Evolutionary conservation across 2,888 invertebrate genomes (phyloP), one percentile per base, ranked within the genome.

Genomic region (Tetropium fuscum): DNA sequence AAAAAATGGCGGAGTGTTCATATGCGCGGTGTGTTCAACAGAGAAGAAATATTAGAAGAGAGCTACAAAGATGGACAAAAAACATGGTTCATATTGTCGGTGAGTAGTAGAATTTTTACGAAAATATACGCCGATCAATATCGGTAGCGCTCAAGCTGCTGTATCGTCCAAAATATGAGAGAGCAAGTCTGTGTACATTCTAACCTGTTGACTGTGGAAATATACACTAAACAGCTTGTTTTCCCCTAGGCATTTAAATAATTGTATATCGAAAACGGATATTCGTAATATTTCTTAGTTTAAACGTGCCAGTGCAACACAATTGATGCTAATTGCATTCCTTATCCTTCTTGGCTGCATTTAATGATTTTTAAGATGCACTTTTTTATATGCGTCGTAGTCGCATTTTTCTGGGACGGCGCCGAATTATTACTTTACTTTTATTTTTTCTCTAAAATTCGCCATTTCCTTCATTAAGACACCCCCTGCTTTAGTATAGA

Each of bases 81-180:
- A 93, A 93, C 87, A 92, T 93, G 92, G 91, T 93, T 82, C 91
- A 91, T 83, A 91, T 93, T 85, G 90, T 92, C 79, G 94, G 94
- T 94, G 81, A 93, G 93, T 90, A 67, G 51, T 54, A 16, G 56
- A 47, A 58, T 47, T 63, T 66, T 66, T 66, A 40, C 27, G 48
- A 48, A 48, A 48, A 48, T 51, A 51, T 25, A 51, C 51, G 40
- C 48, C 67, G 66, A 66, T 68, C 65, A 58, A 68, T 66, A 65
- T 53, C 55, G 40, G 55, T 13, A 48, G 40, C 45, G 59, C 38
- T 49, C 40, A 40, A 32, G 38, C 43, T 13, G 47, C 45, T 51
- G 38, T 34, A 30, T 27, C 48, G 19, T 25, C 48, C 38, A 19
- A 65, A 63, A 63, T 53, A 49, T 49, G 47, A 49, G 56, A 44